These are phyloP conservation scores for Troides aeacus DNA, from an alignment of 2,888 invertebrate species.

Conservation along the genomic window DNA sequence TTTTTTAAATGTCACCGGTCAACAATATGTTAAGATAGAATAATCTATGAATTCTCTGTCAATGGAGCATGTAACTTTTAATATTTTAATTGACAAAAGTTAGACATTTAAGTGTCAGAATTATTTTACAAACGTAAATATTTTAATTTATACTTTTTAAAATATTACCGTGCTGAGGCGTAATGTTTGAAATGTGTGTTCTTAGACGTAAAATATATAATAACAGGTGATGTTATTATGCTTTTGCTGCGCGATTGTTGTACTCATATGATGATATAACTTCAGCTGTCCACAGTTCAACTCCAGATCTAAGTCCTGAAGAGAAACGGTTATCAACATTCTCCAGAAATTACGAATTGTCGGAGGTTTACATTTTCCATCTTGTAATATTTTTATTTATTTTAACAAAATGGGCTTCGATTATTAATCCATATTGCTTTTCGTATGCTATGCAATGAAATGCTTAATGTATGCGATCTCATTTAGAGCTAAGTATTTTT, in stretches of 20 bases:
- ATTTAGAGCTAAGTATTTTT: too few relatives aligned
- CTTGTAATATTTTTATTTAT: neutral
- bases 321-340: neutral
- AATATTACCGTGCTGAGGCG: neutral
- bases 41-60: too few relatives aligned
- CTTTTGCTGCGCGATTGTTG: conserved; percentile 5
- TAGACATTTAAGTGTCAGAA: neutral
- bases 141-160: neutral
- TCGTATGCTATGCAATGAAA: too few relatives aligned
- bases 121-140: neutral
- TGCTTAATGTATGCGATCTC: too few relatives aligned
- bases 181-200: neutral
- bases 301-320: neutral
- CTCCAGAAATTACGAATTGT: neutral
- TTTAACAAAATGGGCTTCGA: neutral
- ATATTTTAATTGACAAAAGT: neutral
- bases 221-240: neutral
- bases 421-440: too few relatives aligned
- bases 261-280: neutral
- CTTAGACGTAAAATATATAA: neutral
- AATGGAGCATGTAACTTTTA: neutral
- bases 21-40: too few relatives aligned
- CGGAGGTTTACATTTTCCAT: neutral
- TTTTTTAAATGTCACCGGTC: too few relatives aligned
- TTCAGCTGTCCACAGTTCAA: neutral